Percentiles rank a stretch among this genome's conserved stretches.
Conservation (phyloP, 2,888 invertebrate genomes). For the Xanthia togata region DNA sequence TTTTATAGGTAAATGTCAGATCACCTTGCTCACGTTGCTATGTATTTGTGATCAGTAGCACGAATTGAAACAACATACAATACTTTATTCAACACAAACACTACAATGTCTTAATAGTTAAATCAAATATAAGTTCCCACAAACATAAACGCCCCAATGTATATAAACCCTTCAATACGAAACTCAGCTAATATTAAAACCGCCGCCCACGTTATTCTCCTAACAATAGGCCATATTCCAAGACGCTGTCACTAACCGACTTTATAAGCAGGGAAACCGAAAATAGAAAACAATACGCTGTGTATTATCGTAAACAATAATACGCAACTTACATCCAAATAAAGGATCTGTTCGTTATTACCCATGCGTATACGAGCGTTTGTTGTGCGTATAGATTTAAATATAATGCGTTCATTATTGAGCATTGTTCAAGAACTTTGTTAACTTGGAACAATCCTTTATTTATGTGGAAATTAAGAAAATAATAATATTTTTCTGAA, state of each 20-base stretch:
- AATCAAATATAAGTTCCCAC: slow-evolving; percentile 22
- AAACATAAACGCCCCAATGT: slow-evolving; percentile 32
- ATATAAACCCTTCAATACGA: slow-evolving; percentile 48
- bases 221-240: slow-evolving; percentile 60
- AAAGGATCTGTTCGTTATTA: slow-evolving; percentile 59
- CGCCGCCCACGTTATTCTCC: slow-evolving; percentile 46
- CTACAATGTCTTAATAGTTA: background rate
- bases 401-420: slow-evolving; percentile 29
- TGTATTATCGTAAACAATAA: slow-evolving; percentile 61
- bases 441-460: background rate
- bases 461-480: background rate
- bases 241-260: slow-evolving; percentile 54
- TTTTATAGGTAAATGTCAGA: background rate
- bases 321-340: slow-evolving; percentile 56
- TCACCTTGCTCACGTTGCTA: background rate
- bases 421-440: slow-evolving; percentile 33
- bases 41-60: background rate
- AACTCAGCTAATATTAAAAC: slow-evolving; percentile 52
- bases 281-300: slow-evolving; percentile 64
- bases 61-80: background rate
- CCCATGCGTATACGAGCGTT: slow-evolving; percentile 35
- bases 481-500: background rate
- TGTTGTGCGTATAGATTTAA: slow-evolving; percentile 17
- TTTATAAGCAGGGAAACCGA: slow-evolving; percentile 48
- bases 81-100: background rate